Percentiles rank a stretch among this genome's conserved stretches.
These are phyloP conservation scores for Mycetomoellerius zeteki DNA, from an alignment of 1,140 invertebrate genomes.

Conservation along the genomic window DNA sequence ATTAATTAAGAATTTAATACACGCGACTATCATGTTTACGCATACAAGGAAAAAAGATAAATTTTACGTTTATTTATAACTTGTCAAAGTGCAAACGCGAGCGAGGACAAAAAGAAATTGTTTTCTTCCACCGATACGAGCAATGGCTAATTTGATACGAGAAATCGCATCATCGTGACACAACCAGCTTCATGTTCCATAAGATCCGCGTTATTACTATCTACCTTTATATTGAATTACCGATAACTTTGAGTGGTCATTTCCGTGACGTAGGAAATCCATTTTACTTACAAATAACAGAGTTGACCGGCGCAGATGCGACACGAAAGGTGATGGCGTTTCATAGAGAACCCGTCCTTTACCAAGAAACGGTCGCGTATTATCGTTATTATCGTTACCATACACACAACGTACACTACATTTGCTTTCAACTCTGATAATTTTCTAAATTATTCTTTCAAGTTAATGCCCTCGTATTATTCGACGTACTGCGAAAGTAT, in stretches of 20 bases:
- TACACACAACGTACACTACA: neutral
- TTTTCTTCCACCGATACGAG: neutral
- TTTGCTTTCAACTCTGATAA: constrained; percentile 22
- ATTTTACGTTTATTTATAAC: constrained; percentile 3
- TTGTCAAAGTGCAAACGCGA: neutral
- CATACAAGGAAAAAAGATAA: neutral
- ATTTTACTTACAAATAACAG: constrained; percentile 55
- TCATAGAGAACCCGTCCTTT: constrained; percentile 21
- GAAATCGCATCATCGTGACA: neutral
- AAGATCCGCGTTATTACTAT: constrained; percentile 6
- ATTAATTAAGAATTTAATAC: constrained; percentile 21
- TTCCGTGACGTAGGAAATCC: constrained; percentile 47
- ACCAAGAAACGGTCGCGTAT: constrained; percentile 29
- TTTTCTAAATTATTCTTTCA: constrained; percentile 31
- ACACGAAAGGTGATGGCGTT: constrained; percentile 51
- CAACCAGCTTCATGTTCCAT: constrained; percentile 26
- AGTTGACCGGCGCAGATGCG: constrained; percentile 38
- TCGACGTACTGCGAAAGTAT: neutral
- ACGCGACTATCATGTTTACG: neutral
- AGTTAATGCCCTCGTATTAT: neutral
- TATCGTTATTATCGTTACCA: constrained; percentile 23
- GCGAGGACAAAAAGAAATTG: neutral
- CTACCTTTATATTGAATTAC: neutral
- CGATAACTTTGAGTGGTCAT: constrained; percentile 50
- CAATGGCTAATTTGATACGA: neutral